These are phyloP conservation scores for Ranitomeya imitator DNA, from an alignment of 2,113 vertebrate genomes.

Conservation along the genomic window DNA sequence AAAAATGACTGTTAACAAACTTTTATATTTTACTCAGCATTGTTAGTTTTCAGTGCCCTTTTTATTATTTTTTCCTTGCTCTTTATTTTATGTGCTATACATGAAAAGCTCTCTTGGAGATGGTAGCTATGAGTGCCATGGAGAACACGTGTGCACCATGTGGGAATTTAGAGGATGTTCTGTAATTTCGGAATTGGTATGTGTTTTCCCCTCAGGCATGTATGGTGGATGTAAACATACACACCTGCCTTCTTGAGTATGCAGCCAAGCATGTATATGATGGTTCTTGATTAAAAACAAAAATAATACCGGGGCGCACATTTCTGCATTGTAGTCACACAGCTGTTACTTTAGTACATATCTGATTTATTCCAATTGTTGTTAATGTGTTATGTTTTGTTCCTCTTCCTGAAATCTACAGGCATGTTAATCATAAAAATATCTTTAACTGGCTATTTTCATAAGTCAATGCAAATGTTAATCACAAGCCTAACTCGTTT, in stretches of 20 bases:
- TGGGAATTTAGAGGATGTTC: conserved; percentile 28
- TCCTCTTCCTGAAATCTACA: neutral
- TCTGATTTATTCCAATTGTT: conserved; percentile 19
- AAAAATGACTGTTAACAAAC: too few relatives aligned
- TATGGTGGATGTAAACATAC: conserved; percentile 50
- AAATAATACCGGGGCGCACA: neutral
- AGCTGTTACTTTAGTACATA: conserved; percentile 17
- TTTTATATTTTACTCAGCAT: too few relatives aligned
- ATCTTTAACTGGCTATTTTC: conserved; percentile 12
- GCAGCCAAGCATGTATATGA: conserved; percentile 38
- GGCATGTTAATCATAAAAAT: neutral
- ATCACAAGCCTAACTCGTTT: neutral
- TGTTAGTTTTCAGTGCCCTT: too few relatives aligned
- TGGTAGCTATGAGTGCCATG: neutral
- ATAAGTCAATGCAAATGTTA: conserved; percentile 5
- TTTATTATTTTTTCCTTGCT: neutral
- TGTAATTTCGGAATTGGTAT: conserved; percentile 42
- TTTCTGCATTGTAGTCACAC: neutral
- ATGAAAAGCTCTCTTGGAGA: neutral
- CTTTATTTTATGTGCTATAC: neutral
- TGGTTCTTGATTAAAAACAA: conserved; percentile 7
- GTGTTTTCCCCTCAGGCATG: conserved; percentile 47
- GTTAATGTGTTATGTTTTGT: conserved; percentile 3
- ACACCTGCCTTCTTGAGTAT: conserved; percentile 49
- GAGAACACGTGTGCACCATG: conserved; percentile 36